Evolutionary conservation across 2,888 invertebrate species (phyloP), one percentile per base, ranked within the genome.

Genomic region (Macrosoma leucophasiata): DNA sequence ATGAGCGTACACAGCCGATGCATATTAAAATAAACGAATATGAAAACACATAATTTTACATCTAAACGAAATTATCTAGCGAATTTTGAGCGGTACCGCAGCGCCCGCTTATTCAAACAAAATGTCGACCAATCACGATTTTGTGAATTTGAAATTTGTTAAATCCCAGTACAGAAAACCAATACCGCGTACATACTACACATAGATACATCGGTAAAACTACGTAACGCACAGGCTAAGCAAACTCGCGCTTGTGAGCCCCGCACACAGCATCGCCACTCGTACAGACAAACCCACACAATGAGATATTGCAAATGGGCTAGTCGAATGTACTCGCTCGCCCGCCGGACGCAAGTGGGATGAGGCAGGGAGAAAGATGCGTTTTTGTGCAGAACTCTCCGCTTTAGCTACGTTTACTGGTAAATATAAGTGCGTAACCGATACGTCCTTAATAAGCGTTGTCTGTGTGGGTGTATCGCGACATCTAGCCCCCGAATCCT

Each of bases 71-170:
- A 78, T 82, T 78, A 78, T 56, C 61, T 59, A 55, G 59, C 57
- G 58, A 62, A 73, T 71, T 72, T 73, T 68, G 69, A 69, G 61
- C 51, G 49, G 50, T 57, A 47, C 43, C 49, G 54, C 59, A 61
- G 71, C 66, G 73, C 69, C 48, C 62, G 71, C 63, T 75, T 78
- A 70, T 67, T 59, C 79, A 81, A 82, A 82, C 79, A 79, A 78
- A 78, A 81, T 77, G 69, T 66, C 63, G 62, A 70, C 81, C 82
- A 81, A 81, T 82, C 81, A 77, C 75, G 73, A 79, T 75, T 81
- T 84, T 81, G 76, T 77, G 81, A 84, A 81, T 79, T 81, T 81
- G 74, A 82, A 82, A 81, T 81, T 82, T 79, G 78, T 77, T 79
- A 67, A 78, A 77, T 71, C 75, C 71, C 67, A 71, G 69, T 67